phyloP scores from a whole-genome alignment of 2,888 invertebrate genomes.

The Notocelia uddmanniana region DNA sequence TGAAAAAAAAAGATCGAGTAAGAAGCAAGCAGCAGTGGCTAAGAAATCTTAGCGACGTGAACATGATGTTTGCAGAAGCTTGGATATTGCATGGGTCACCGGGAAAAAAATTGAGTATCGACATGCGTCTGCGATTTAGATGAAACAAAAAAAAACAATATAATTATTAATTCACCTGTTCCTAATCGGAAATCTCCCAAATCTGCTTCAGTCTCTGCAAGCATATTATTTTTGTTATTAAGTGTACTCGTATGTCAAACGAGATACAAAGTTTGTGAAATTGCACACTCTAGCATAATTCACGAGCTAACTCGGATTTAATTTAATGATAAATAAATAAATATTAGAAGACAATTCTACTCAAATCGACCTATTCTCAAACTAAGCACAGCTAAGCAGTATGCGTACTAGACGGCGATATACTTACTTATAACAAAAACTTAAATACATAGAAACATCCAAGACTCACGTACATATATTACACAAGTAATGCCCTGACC shows the following conservation, averaged over 20 bases:
- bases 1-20: constrained; percentile 23
- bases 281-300: too few relatives aligned
- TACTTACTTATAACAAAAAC: too few relatives aligned
- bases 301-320: too few relatives aligned
- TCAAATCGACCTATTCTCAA: too few relatives aligned
- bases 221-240: not conserved
- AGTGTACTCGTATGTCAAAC: not conserved
- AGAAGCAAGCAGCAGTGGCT: not conserved
- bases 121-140: too few relatives aligned
- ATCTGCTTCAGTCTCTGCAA: constrained; percentile 58
- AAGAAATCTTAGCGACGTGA: not conserved
- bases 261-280: not conserved
- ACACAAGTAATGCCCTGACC: too few relatives aligned
- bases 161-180: constrained; percentile 44
- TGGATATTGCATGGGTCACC: not conserved
- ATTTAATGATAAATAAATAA: too few relatives aligned
- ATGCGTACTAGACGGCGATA: too few relatives aligned
- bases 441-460: too few relatives aligned
- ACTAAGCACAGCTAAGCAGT: too few relatives aligned
- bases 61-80: not conserved
- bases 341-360: too few relatives aligned
- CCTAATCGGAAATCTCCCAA: constrained; percentile 60
- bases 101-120: not conserved
- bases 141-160: not conserved
- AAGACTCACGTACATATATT: too few relatives aligned